Evolutionary conservation across 2,888 invertebrate genomes (phyloP).

Genomic region (Eurytoma adleriae): DNA sequence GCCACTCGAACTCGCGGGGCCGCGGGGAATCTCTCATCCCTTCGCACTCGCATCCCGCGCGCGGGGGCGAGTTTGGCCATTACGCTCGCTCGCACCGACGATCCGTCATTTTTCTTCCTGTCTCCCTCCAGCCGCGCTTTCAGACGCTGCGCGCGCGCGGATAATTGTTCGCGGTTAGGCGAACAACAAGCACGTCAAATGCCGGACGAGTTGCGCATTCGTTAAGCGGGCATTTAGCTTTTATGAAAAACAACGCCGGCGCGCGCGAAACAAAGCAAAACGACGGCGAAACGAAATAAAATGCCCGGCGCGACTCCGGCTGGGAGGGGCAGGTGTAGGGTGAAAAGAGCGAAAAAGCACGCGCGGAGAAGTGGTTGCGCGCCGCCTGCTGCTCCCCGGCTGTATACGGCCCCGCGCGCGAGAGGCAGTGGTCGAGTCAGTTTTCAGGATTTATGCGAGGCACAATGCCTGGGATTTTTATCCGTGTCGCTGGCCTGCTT

Average conservation of each 20-base stretch:
- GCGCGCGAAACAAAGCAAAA: constrained; percentile 47
- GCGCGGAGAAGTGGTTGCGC: constrained; percentile 16
- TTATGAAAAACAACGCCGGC: constrained; percentile 45
- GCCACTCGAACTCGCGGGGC: constrained; percentile 10
- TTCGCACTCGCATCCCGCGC: background rate
- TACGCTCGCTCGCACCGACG: constrained; percentile 54
- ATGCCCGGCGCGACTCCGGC: background rate
- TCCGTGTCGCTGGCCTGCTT: constrained; percentile 50
- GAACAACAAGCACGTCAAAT: constrained; percentile 66
- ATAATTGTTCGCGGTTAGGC: constrained; percentile 65
- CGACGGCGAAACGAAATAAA: constrained; percentile 49
- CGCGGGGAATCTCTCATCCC: background rate
- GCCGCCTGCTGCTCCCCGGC: constrained; percentile 4
- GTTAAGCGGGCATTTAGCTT: constrained; percentile 65
- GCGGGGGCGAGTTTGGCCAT: constrained; percentile 34
- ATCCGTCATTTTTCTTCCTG: constrained; percentile 65
- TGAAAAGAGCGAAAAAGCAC: background rate
- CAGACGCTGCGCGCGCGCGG: constrained; percentile 54
- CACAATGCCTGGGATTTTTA: constrained; percentile 49
- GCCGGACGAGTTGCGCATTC: constrained; percentile 64
- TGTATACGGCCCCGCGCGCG: constrained; percentile 9
- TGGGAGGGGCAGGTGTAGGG: background rate
- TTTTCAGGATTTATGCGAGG: constrained; percentile 53
- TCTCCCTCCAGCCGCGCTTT: constrained; percentile 55
- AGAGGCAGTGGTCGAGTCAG: constrained; percentile 54